Percentiles rank a stretch among this genome's conserved stretches.
Conservation (phyloP, 37 sponge, comb jelly and placozoan species). For the Beroe forskalii region DNA sequence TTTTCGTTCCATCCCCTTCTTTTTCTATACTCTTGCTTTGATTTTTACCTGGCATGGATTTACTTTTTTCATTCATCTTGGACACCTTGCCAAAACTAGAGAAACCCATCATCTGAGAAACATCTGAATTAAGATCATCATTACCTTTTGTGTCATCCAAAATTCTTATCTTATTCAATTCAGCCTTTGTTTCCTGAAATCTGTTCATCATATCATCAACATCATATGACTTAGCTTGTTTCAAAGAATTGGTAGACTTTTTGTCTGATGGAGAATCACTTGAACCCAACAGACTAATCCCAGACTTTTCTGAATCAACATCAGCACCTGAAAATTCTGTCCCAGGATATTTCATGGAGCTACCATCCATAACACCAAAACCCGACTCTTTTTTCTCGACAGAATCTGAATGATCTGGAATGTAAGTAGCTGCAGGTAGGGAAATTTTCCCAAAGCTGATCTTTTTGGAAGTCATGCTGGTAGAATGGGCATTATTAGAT, state of each 20-base stretch:
- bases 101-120: slow-evolving; percentile 17
- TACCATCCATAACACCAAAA: slow-evolving; percentile 44
- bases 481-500: too few species aligned
- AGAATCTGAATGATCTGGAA: neutral
- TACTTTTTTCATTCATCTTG: neutral
- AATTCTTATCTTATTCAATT: slow-evolving; percentile 74
- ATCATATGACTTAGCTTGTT: slow-evolving; percentile 75
- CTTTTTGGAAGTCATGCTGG: slow-evolving; percentile 10
- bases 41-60: neutral
- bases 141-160: slow-evolving; percentile 50
- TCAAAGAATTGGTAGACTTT: neutral
- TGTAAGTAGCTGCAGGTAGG: neutral
- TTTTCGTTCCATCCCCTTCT: neutral
- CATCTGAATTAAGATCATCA: neutral
- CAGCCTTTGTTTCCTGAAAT: slow-evolving; percentile 66
- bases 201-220: slow-evolving; percentile 75
- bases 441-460: slow-evolving; percentile 60
- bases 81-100: slow-evolving; percentile 40
- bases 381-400: neutral
- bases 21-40: neutral
- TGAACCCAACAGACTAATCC: neutral
- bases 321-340: neutral
- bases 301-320: too few species aligned
- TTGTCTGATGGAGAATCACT: too few species aligned
- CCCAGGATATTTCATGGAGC: neutral